These are phyloP conservation scores for Mobula birostris DNA, from an alignment of 2,113 vertebrate genomes.

Conservation along the genomic window DNA sequence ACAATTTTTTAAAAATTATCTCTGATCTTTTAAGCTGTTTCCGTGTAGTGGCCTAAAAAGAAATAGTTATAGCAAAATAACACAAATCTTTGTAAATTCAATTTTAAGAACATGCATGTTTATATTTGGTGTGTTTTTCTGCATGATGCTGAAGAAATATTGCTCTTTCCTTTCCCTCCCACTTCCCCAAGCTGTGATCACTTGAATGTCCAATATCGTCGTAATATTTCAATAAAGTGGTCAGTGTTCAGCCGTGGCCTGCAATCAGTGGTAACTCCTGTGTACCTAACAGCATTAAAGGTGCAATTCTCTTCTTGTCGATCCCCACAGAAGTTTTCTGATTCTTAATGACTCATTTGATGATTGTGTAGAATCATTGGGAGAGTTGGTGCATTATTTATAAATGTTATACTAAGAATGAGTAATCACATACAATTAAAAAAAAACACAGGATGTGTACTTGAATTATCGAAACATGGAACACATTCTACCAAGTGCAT, in stretches of 20 bases:
- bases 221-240: background rate
- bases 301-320: background rate
- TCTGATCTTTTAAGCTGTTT: background rate
- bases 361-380: background rate
- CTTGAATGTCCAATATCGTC: background rate
- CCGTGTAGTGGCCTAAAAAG: background rate
- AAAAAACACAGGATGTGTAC: too few species aligned
- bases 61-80: background rate
- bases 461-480: too few species aligned
- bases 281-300: background rate
- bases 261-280: background rate
- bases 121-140: background rate
- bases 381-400: background rate
- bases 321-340: background rate
- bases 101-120: background rate
- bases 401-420: background rate
- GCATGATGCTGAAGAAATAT: too few species aligned
- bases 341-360: background rate
- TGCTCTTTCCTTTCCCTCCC: background rate
- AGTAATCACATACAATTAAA: too few species aligned
- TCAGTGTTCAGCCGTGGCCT: background rate
- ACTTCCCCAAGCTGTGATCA: too few species aligned
- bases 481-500: too few species aligned
- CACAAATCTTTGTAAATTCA: background rate
- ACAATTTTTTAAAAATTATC: too few species aligned